A percentile compares a stretch with the other conserved stretches of the same genome.
Conservation (phyloP, 2,888 invertebrate genomes). For the Cheilosia vulpina region DNA sequence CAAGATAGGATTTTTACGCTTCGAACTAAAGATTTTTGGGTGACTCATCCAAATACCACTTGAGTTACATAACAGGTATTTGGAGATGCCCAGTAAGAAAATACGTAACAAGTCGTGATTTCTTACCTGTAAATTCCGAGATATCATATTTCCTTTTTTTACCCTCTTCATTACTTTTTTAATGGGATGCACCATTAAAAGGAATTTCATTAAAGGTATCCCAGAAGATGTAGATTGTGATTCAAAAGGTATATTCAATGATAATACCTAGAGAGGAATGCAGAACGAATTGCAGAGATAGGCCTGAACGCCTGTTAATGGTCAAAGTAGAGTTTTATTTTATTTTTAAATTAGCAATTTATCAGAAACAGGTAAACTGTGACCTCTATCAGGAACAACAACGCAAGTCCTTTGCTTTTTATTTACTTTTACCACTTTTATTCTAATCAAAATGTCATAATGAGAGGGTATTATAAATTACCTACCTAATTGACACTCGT, state of each 20-base stretch:
- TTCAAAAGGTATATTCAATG: slow-evolving; percentile 1
- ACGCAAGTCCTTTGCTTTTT: too few species aligned
- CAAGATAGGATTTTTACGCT: background rate
- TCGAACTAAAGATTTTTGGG: background rate
- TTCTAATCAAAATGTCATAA: too few species aligned
- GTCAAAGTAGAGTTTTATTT: too few species aligned
- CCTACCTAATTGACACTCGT: too few species aligned
- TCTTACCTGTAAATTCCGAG: slow-evolving; percentile 30
- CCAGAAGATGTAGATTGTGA: background rate
- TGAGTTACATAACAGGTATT: slow-evolving; percentile 34
- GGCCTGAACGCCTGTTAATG: background rate
- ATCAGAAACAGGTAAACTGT: too few species aligned
- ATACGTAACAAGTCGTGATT: slow-evolving; percentile 35
- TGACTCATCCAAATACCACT: slow-evolving; percentile 32
- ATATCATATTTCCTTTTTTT: background rate
- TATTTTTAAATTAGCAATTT: too few species aligned
- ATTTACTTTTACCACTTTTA: too few species aligned
- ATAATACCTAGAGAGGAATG: background rate
- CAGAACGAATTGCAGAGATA: slow-evolving; percentile 1
- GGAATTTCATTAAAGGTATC: slow-evolving; percentile 5
- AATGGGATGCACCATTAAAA: background rate
- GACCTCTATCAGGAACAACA: too few species aligned
- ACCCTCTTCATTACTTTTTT: background rate
- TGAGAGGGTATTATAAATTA: too few species aligned
- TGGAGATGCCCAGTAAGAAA: slow-evolving; percentile 4